Conservation (phyloP, 2,113 vertebrate species). For the Alouatta palliata region DNA sequence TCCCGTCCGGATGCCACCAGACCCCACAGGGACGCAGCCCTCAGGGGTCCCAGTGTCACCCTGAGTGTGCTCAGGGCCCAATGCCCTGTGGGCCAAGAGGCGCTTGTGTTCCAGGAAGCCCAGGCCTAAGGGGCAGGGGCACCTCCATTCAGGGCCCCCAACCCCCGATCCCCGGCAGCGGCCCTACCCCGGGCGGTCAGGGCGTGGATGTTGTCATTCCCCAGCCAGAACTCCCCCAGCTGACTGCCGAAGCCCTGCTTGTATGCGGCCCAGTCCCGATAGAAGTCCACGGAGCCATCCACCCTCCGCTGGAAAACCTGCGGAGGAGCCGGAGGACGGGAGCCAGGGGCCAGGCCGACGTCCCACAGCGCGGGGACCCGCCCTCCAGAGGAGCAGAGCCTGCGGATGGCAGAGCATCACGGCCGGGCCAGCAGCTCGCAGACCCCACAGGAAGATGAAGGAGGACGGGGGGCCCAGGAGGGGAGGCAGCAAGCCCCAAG, state of each 20-base stretch:
- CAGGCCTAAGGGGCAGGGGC: too few species aligned
- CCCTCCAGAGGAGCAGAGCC: accelerated
- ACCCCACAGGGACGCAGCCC: accelerated
- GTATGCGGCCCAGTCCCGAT: slow-evolving; percentile 74
- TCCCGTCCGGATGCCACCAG: accelerated
- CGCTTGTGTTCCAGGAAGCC: accelerated
- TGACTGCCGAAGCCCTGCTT: slow-evolving; percentile 81
- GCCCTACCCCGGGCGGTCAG: slow-evolving; percentile 74
- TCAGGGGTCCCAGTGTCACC: accelerated
- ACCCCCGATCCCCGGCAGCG: accelerated
- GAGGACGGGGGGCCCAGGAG: background rate
- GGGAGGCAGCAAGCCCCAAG: background rate
- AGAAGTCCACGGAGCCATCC: slow-evolving; percentile 81
- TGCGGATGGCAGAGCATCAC: accelerated
- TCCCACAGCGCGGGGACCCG: accelerated
- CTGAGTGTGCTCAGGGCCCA: accelerated
- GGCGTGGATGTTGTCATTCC: slow-evolving; percentile 80
- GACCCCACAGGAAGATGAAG: background rate
- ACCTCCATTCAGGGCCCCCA: background rate
- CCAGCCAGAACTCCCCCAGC: slow-evolving; percentile 82
- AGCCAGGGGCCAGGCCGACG: accelerated
- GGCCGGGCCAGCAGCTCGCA: background rate
- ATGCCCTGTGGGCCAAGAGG: accelerated
- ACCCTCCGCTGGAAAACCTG: slow-evolving; percentile 78
- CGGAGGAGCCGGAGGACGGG: accelerated